Base-by-base conservation (phyloP, 2,888 invertebrate genomes). In the Coelopa pilipes region DNA sequence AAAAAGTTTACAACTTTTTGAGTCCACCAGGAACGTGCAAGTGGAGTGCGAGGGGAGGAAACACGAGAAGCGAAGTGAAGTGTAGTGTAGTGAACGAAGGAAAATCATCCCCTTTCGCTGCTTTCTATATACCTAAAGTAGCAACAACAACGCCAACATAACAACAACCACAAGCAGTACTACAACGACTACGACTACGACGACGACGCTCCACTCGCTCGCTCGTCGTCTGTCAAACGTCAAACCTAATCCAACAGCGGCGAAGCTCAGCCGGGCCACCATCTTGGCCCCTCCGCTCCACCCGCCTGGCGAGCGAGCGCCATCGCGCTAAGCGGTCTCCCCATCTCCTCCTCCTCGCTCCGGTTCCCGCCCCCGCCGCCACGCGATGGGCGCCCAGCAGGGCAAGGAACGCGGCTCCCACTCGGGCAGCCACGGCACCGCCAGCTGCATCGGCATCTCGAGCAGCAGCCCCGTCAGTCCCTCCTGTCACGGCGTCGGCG, bases 371-470 rank as follows among this genome's bases (percentile, higher is more conserved):
- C 34, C 7, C 7, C 34, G 2, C 34, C 34, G 2, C 45, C n/a
- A 70, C 74, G 78, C 68, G 74, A 96, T 96, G 96, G 96, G 96
- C 89, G 96, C 96, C 87, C 96, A 96, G 91, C 96, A 95, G 91
- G 95, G 94, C 88, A 96, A 96, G 90, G 96, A 96, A 90, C 92
- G 94, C 87, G 92, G 92, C 84, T 85, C 85, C 57, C 84, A 85
- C 73, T 86, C 86, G 12, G 84, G 84, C 74, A 74, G 76, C 47
- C 80, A 81, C 69, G 81, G 82, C 76, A 84, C 87, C 47, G 86
- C 85, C 72, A 87, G 87, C 76, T 86, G 87, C 78, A 90, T 92
- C 84, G 91, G 93, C 91, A 92, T 85, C 70, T 83, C 84, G 72
- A 86, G 83, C 79, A 81, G 79, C 80, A 88, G 84, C 75, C 85